Percentiles rank a stretch among this genome's conserved stretches.
Conservation (phyloP, 2,113 vertebrate genomes). For the Potamarius usumacintae region DNA sequence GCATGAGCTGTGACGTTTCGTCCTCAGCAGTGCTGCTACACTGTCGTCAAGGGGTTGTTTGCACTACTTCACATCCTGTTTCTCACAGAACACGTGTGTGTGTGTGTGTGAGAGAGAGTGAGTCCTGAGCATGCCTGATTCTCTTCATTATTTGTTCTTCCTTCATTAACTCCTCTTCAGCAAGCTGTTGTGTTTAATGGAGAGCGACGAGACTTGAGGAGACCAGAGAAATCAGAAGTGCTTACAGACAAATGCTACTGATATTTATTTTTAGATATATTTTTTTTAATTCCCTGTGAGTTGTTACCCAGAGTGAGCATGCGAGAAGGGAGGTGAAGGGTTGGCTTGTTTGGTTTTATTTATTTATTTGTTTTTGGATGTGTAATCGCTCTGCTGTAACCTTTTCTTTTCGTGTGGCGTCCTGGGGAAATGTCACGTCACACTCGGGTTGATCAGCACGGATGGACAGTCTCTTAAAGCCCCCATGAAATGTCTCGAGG, state of each 20-base stretch:
- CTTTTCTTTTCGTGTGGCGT: constrained; percentile 53
- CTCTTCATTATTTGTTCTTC: constrained; percentile 65
- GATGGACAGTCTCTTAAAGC: not conserved
- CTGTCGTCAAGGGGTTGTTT: not conserved
- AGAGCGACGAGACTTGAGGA: constrained; percentile 28
- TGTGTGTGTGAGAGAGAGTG: not conserved
- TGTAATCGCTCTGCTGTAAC: constrained; percentile 56
- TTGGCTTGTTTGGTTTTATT: constrained; percentile 38
- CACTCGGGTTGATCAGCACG: constrained; percentile 43
- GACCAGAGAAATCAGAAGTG: not conserved
- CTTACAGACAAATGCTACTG: not conserved
- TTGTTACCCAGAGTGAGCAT: constrained; percentile 16
- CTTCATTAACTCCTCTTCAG: constrained; percentile 55
- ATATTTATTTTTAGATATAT: not conserved
- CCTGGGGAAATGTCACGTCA: constrained; percentile 69
- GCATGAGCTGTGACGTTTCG: not conserved
- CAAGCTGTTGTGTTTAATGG: constrained; percentile 59
- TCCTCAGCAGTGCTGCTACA: not conserved
- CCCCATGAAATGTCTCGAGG: not conserved
- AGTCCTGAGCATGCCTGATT: not conserved
- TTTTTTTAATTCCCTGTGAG: not conserved
- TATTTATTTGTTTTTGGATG: constrained; percentile 39
- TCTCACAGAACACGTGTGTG: not conserved
- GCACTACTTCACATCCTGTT: not conserved
- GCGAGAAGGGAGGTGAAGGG: constrained; percentile 28